Conservation (phyloP, 1,140 invertebrate genomes). For the Andrena cerasifolii region DNA sequence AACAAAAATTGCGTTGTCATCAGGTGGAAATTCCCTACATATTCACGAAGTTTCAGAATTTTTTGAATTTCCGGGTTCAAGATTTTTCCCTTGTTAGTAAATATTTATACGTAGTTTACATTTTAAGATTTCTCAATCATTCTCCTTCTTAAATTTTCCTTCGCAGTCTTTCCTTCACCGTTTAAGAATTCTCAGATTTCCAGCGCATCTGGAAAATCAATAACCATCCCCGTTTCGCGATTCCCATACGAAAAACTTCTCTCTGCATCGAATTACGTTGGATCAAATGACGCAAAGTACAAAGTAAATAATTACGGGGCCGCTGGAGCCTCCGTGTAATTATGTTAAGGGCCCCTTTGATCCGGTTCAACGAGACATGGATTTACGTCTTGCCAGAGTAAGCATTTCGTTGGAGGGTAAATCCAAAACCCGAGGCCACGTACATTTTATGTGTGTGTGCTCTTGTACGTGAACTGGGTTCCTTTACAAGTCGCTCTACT, state of each 20-base stretch:
- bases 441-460: not conserved
- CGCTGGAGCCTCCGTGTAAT: slow-evolving; percentile 1
- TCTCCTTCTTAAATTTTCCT: no score
- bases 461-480: not conserved
- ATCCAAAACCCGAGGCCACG: not conserved
- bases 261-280: not conserved
- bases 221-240: not conserved
- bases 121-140: no score
- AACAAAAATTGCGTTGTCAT: no score
- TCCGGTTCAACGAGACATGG: slow-evolving; percentile 12
- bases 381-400: not conserved
- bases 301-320: slow-evolving; percentile 3
- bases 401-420: slow-evolving; percentile 21
- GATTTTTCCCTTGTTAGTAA: no score
- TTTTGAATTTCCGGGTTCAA: no score
- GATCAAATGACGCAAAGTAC: not conserved
- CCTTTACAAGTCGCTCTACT: no score
- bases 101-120: no score
- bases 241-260: not conserved
- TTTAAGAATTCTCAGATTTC: not conserved
- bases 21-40: no score
- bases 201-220: not conserved
- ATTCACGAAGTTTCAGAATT: no score
- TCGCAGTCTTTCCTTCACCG: no score
- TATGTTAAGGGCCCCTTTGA: slow-evolving; percentile 29